These are phyloP conservation scores for Peromyscus maniculatus DNA, from an alignment of 2,113 vertebrate species.

Conservation along the genomic window DNA sequence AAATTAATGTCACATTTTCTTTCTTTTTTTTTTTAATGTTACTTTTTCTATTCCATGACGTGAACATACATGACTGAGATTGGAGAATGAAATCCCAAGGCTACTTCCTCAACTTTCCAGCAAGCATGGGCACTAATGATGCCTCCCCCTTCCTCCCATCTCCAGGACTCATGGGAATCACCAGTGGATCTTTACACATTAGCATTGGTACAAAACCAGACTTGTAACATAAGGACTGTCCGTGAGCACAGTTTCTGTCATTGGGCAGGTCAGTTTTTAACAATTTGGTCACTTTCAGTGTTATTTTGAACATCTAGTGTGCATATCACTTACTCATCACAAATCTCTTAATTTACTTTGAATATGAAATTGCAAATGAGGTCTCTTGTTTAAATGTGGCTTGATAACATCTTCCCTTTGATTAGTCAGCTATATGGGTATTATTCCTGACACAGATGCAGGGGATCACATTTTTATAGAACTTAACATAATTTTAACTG, in stretches of 20 bases:
- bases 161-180: not conserved
- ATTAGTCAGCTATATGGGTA: not conserved
- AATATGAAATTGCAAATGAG: not conserved
- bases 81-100: constrained; percentile 22
- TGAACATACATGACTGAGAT: not conserved
- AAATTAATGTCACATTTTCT: constrained; percentile 11
- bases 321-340: not conserved
- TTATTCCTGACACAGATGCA: not conserved
- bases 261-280: not conserved
- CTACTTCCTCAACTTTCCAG: not conserved
- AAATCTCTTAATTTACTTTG: constrained; percentile 15
- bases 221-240: not conserved
- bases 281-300: not conserved
- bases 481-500: not conserved
- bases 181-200: not conserved
- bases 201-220: not conserved
- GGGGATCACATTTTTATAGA: not conserved
- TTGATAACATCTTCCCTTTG: not conserved
- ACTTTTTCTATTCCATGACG: not conserved
- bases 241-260: not conserved
- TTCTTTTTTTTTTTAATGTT: not conserved
- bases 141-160: not conserved
- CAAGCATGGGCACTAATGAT: rapidly evolving
- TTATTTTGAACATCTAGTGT: not conserved
- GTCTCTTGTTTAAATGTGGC: not conserved